Evolutionary conservation across 53 echinoderm and acorn worm species (phyloP).

Genomic region (Luidia sarsii): DNA sequence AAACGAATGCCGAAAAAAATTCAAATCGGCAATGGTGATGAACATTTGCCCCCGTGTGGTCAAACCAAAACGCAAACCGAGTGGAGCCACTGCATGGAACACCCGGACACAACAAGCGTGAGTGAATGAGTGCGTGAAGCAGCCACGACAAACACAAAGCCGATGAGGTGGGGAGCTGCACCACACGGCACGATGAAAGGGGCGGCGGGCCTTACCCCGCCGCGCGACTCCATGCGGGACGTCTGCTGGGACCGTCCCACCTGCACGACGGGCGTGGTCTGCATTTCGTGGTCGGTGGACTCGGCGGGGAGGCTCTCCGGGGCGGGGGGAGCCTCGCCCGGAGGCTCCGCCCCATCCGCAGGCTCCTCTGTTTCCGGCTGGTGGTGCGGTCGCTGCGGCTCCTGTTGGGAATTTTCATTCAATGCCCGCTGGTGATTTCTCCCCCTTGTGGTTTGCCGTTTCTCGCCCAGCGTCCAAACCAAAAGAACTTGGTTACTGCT

Average conservation of each 20-base stretch:
- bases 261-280: slow-evolving; percentile 65
- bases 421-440: too few relatives aligned
- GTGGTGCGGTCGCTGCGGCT: background rate
- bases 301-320: slow-evolving; percentile 6
- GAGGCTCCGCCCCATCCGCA: background rate
- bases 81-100: background rate
- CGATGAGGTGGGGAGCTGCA: background rate
- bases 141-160: background rate
- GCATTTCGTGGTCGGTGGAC: slow-evolving; percentile 51
- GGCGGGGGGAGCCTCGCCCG: slow-evolving; percentile 29
- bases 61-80: background rate
- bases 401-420: too few relatives aligned
- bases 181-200: too few relatives aligned
- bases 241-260: slow-evolving; percentile 66
- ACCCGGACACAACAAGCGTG: slow-evolving; percentile 23
- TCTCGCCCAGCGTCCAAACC: too few relatives aligned
- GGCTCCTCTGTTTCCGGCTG: slow-evolving; percentile 29
- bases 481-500: too few relatives aligned
- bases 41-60: too few relatives aligned
- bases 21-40: too few relatives aligned
- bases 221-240: slow-evolving; percentile 64
- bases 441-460: too few relatives aligned
- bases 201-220: slow-evolving; percentile 75
- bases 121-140: slow-evolving; percentile 25
- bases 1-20: too few relatives aligned